Evolutionary conservation across 2,113 vertebrate genomes (phyloP).

Genomic region (Acrocephalus kingi): DNA sequence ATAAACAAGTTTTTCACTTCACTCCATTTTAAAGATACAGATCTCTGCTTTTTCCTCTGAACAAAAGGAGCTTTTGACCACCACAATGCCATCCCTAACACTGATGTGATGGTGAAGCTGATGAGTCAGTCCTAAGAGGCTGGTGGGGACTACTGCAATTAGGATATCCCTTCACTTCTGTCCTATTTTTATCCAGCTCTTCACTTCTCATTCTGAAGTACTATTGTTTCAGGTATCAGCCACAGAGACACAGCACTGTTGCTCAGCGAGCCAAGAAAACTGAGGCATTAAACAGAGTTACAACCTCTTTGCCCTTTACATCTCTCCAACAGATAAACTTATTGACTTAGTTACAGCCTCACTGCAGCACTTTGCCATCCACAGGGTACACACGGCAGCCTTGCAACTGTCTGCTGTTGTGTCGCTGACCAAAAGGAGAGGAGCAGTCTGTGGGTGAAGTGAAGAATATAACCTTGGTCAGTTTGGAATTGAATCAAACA

Average conservation of each 20-base stretch:
- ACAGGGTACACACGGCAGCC: background rate
- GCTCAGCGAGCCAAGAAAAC: background rate
- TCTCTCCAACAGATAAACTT: background rate
- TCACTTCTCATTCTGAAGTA: background rate
- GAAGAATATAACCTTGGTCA: background rate
- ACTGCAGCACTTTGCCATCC: background rate
- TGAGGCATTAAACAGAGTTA: background rate
- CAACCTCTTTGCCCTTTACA: background rate
- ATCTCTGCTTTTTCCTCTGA: background rate
- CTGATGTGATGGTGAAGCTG: background rate
- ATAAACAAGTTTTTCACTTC: background rate
- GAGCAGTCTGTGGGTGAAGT: background rate
- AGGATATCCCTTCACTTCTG: background rate
- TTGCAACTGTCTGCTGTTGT: fast-evolving
- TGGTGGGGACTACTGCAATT: background rate
- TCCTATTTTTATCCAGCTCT: background rate
- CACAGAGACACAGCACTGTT: background rate
- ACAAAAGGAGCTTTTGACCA: background rate
- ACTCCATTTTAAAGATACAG: background rate
- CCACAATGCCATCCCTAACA: background rate
- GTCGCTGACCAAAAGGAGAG: fast-evolving
- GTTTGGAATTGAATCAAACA: background rate
- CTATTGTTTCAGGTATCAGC: background rate
- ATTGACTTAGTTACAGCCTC: background rate
- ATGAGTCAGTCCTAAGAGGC: background rate